A percentile compares a stretch with the other conserved stretches of the same genome.
These are phyloP conservation scores for Chauna torquata DNA, from an alignment of 2,113 vertebrate species.

Conservation along the genomic window DNA sequence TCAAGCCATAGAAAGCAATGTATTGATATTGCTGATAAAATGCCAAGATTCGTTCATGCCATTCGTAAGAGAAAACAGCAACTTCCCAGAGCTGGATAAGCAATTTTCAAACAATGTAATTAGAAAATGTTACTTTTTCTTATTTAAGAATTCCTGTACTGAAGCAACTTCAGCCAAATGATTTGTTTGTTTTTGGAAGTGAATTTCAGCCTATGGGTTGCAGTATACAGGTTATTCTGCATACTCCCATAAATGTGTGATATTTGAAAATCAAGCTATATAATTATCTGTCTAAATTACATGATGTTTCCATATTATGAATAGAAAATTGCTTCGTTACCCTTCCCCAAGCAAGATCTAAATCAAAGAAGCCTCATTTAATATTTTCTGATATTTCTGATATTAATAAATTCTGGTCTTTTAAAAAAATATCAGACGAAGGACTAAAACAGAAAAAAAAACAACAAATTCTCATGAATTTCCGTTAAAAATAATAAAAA, in stretches of 20 bases:
- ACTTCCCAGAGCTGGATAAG: neutral
- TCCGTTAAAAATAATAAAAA: neutral
- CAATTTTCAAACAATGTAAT: neutral
- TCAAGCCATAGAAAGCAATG: neutral
- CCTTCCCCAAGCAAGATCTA: neutral
- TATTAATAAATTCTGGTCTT: too few species aligned
- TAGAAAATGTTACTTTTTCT: neutral
- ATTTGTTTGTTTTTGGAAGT: neutral
- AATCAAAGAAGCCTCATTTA: neutral
- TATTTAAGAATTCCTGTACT: neutral
- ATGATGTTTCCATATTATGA: neutral
- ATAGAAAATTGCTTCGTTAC: neutral
- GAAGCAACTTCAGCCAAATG: neutral
- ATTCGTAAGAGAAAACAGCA: neutral
- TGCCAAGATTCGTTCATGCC: neutral
- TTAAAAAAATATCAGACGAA: neutral
- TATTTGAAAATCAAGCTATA: neutral
- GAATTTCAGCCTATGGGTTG: neutral
- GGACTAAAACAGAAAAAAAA: neutral
- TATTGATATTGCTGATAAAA: neutral
- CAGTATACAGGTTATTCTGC: neutral
- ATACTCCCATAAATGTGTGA: neutral
- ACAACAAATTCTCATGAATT: neutral
- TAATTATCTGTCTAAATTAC: neutral
- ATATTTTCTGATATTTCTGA: too few species aligned